Percentiles rank a stretch among this genome's conserved stretches.
phyloP scores from a whole-genome alignment of 2,797 vertebrate genomes.

The Molossus alvarezi region DNA sequence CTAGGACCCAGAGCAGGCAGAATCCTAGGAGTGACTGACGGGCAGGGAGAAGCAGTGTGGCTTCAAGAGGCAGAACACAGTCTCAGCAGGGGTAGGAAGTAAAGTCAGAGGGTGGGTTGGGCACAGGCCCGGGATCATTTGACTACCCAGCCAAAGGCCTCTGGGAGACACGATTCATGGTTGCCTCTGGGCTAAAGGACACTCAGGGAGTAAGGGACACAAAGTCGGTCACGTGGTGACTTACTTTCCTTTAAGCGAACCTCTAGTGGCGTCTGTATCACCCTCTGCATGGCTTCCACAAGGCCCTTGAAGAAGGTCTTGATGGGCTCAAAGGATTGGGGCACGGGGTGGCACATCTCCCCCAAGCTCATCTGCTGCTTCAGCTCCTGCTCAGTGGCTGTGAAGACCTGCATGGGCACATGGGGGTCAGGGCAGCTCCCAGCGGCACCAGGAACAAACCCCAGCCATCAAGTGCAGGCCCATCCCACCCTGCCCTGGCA shows the following conservation, averaged over 20 bases:
- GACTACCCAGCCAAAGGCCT: not conserved
- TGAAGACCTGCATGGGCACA: conserved; percentile 82
- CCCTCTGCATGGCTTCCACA: conserved; percentile 78
- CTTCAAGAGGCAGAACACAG: not conserved
- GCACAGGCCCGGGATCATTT: not conserved
- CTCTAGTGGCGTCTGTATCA: conserved; percentile 86
- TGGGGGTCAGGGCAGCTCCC: not conserved
- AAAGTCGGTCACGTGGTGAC: not conserved
- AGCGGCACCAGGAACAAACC: not conserved
- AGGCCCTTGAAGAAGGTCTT: conserved; percentile 86
- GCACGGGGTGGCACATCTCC: conserved; percentile 87
- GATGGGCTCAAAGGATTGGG: conserved; percentile 87
- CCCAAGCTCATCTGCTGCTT: conserved; percentile 65
- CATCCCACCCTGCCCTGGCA: not conserved
- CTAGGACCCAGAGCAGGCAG: not conserved
- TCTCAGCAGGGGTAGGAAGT: not conserved
- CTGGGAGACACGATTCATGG: not conserved
- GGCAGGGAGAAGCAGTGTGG: not conserved
- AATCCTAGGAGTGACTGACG: not conserved
- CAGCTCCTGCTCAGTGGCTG: conserved; percentile 82
- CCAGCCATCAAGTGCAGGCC: not conserved
- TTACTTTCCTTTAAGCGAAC: conserved; percentile 87
- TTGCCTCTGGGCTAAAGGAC: not conserved
- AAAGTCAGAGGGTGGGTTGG: not conserved
- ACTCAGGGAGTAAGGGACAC: not conserved